Percentiles rank a stretch among this genome's conserved stretches.
phyloP scores from a whole-genome alignment of 2,113 vertebrate species.

The Ahaetulla prasina region DNA sequence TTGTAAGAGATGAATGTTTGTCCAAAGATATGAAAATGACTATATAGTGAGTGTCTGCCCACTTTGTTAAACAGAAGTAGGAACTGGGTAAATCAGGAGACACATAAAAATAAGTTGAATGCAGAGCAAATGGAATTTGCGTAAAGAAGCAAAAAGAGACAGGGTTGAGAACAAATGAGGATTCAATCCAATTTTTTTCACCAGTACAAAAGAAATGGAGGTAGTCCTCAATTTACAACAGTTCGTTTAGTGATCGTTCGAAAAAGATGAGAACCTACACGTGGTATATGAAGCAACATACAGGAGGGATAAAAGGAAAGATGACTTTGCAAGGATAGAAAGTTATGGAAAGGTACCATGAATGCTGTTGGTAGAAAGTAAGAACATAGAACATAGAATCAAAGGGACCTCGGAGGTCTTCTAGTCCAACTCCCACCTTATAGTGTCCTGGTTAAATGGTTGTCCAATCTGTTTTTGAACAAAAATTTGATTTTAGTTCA shows the following conservation, averaged over 20 bases:
- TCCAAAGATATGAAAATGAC: not conserved
- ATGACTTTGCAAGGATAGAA: not conserved
- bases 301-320: not conserved
- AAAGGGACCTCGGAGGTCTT: not conserved
- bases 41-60: not conserved
- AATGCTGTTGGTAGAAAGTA: not conserved
- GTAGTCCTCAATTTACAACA: not conserved
- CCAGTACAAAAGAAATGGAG: not conserved
- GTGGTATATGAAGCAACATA: not conserved
- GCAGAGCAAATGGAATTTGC: not conserved
- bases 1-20: not conserved
- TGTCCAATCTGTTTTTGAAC: not conserved
- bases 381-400: not conserved
- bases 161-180: not conserved
- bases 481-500: not conserved
- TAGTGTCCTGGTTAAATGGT: not conserved
- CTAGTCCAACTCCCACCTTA: not conserved
- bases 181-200: not conserved
- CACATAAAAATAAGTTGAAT: not conserved
- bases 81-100: not conserved
- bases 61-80: not conserved
- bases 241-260: not conserved
- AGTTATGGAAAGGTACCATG: not conserved
- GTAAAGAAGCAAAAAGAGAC: not conserved
- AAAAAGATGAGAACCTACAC: not conserved